Evolutionary conservation across 1,140 invertebrate genomes (phyloP), one percentile per base, ranked within the genome.

Genomic region (Gryon sp.): DNA sequence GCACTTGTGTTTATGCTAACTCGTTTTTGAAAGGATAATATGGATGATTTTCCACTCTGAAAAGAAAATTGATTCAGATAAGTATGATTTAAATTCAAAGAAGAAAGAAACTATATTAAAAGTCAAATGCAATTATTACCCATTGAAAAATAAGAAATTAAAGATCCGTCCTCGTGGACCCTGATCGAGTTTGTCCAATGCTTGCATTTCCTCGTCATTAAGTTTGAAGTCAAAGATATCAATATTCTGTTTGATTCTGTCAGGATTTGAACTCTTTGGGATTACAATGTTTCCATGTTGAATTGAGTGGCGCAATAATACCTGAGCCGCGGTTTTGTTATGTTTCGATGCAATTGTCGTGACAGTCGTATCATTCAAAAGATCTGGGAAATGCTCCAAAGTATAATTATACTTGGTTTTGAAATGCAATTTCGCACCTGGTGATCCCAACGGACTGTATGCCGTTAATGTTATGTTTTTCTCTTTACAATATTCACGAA

Each of bases 371-470:
- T 95, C 92, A 15, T 92, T 90, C 34, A 96, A 80, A 24, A 95
- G 87, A 82, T 94, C 92, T 1, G 93, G 93, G 79, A 94, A 91
- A 83, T 83, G 88, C 1, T 90, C 89, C 22, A 89, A 72, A 38
- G 86, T 91, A 46, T 84, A 88, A 79, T 87, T 90, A 68, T 91
- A 88, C 79, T 91, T 91, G 2, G 82, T 81, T 81, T 84, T 83
- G 69, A 89, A 87, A 50, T 86, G 84, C 3, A 50, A 14, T 72
- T 87, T 82, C 0, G 85, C 82, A 28, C 92, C 94, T 62, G 91
- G 92, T 1, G 93, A 93, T 0, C 94, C 96, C 1, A 98, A 84
- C 0, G 96, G 95, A 15, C 94, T 93, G 81, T 97, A 98, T 0
- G 94, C 95, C 0, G 93, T 95, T 12, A 98, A 84, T 0, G 91